These are phyloP conservation scores for Poecilia wingei DNA, from an alignment of 2,797 vertebrate species.

Conservation along the genomic window DNA sequence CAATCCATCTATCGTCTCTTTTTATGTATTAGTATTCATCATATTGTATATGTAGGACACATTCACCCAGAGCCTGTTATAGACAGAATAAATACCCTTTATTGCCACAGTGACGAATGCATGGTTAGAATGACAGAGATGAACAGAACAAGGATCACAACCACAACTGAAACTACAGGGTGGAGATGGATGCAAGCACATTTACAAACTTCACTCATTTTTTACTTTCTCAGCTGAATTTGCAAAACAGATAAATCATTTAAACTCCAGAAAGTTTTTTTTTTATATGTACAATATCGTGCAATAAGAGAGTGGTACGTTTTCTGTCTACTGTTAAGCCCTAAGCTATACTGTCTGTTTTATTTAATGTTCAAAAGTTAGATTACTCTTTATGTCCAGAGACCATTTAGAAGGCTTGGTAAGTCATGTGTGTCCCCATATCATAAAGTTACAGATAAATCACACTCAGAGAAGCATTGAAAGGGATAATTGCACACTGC, in stretches of 20 bases:
- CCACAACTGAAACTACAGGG: constrained; percentile 31
- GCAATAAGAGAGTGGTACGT: constrained; percentile 7
- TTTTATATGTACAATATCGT: constrained; percentile 42
- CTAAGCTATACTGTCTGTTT: background rate
- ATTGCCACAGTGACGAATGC: constrained; percentile 60
- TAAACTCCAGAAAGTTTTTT: constrained; percentile 13
- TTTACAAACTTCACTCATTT: constrained; percentile 22
- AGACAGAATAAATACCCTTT: constrained; percentile 67
- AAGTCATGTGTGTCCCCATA: background rate
- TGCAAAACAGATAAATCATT: constrained; percentile 35
- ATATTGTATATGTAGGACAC: background rate
- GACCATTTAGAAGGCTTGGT: constrained; percentile 2
- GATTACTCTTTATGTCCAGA: constrained; percentile 10
- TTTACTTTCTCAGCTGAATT: constrained; percentile 21
- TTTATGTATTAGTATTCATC: background rate
- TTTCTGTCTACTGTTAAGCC: constrained; percentile 6
- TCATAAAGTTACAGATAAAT: background rate
- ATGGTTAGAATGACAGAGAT: constrained; percentile 47
- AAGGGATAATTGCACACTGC: background rate
- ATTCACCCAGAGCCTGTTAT: constrained; percentile 28
- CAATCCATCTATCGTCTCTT: background rate
- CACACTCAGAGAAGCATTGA: background rate
- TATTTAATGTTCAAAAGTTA: constrained; percentile 25
- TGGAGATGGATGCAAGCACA: constrained; percentile 36
- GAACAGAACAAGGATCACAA: constrained; percentile 28